Percentiles rank a stretch among this genome's conserved stretches.
phyloP scores from a whole-genome alignment of 2,113 vertebrate genomes.

The Tricholaema leucomelas region DNA sequence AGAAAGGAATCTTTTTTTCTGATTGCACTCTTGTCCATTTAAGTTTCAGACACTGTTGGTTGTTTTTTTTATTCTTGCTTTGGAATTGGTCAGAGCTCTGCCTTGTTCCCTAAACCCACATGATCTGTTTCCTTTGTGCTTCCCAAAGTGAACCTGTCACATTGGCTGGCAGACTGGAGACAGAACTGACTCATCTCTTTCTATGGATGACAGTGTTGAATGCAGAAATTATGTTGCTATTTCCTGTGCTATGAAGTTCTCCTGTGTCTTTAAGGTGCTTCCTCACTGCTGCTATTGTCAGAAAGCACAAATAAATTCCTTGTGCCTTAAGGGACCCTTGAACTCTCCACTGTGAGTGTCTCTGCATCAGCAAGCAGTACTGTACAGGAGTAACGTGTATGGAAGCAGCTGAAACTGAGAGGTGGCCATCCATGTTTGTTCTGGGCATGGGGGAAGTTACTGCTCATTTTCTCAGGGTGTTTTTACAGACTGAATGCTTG shows the following conservation, averaged over 20 bases:
- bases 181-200: neutral
- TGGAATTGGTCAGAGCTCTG: neutral
- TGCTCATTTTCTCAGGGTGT: neutral
- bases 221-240: neutral
- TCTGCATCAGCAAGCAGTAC: neutral
- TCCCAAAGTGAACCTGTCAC: neutral
- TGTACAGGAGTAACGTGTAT: neutral
- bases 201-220: neutral
- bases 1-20: neutral
- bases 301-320: neutral
- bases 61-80: neutral
- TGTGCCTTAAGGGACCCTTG: neutral
- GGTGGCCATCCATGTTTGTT: rapidly evolving
- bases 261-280: neutral
- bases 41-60: neutral
- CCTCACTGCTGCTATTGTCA: neutral
- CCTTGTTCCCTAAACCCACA: neutral
- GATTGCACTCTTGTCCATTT: neutral
- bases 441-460: neutral
- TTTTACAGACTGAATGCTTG: neutral
- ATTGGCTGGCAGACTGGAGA: neutral
- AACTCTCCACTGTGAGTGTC: neutral
- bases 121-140: neutral
- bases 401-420: neutral
- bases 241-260: neutral